Evolutionary conservation across 2,888 invertebrate genomes (phyloP).

Genomic region (Falcaria lacertinaria): DNA sequence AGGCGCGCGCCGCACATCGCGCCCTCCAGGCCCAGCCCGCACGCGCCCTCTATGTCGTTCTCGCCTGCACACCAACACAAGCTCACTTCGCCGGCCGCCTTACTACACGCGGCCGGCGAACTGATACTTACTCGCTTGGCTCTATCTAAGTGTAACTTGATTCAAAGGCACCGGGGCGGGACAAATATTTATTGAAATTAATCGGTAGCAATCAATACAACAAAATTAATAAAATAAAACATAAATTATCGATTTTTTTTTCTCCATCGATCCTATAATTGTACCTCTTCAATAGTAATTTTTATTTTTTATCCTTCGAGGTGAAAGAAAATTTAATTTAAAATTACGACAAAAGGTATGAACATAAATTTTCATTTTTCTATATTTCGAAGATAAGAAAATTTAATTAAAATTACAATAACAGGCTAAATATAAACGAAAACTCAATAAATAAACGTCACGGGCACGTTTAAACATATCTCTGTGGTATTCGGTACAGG

Average conservation of each 20-base stretch:
- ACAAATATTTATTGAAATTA: neutral
- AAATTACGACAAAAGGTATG: neutral
- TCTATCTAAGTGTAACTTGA: neutral
- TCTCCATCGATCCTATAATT: neutral
- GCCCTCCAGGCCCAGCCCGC: too few relatives aligned
- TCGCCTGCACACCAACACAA: conserved; percentile 44
- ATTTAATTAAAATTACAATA: neutral
- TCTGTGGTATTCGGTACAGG: too few relatives aligned
- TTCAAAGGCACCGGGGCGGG: neutral
- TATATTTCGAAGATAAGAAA: neutral
- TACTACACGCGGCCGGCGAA: conserved; percentile 5
- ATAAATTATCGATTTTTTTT: neutral
- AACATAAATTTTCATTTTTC: neutral
- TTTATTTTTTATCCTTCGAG: neutral
- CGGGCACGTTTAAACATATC: too few relatives aligned
- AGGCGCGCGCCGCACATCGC: conserved; percentile 21
- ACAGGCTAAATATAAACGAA: too few relatives aligned
- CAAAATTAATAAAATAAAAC: neutral
- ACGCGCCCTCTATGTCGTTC: conserved; percentile 62
- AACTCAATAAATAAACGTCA: too few relatives aligned
- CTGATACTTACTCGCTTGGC: neutral
- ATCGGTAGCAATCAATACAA: neutral
- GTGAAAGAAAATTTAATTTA: neutral
- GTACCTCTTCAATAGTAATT: neutral
- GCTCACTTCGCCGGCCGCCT: conserved; percentile 10